phyloP scores from a whole-genome alignment of 2,113 vertebrate species.

The Onychorhynchus coronatus region DNA sequence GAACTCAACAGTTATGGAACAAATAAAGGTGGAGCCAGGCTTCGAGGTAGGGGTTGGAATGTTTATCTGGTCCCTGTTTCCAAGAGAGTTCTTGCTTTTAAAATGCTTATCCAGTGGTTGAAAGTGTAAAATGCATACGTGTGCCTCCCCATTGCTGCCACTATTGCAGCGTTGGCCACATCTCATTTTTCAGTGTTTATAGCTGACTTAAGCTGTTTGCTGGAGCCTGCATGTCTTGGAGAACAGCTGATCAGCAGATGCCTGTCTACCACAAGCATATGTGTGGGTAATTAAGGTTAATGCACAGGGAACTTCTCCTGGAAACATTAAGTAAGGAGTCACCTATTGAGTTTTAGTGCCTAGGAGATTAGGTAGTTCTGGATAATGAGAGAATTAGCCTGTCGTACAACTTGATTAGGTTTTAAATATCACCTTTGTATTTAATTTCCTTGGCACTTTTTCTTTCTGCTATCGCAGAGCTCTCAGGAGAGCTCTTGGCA shows the following conservation, averaged over 20 bases:
- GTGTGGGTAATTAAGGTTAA: background rate
- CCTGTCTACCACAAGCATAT: background rate
- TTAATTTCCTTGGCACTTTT: background rate
- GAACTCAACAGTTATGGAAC: background rate
- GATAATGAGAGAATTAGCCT: background rate
- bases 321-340: background rate
- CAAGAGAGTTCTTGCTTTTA: background rate
- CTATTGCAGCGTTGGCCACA: background rate
- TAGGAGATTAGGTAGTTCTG: background rate
- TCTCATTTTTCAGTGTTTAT: background rate
- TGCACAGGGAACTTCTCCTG: background rate
- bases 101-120: background rate
- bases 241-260: conserved; percentile 25
- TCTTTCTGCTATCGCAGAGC: background rate
- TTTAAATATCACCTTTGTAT: background rate
- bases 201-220: background rate
- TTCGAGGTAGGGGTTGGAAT: background rate
- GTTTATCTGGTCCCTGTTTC: background rate
- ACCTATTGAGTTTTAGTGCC: background rate
- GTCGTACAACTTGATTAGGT: background rate
- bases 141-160: background rate
- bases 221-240: background rate
- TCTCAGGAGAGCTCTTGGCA: background rate
- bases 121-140: background rate
- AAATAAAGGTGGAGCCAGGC: background rate